Evolutionary conservation across 2,797 vertebrate species (phyloP), one percentile per base, ranked within the genome.

Genomic region (Peromyscus attwateri): DNA sequence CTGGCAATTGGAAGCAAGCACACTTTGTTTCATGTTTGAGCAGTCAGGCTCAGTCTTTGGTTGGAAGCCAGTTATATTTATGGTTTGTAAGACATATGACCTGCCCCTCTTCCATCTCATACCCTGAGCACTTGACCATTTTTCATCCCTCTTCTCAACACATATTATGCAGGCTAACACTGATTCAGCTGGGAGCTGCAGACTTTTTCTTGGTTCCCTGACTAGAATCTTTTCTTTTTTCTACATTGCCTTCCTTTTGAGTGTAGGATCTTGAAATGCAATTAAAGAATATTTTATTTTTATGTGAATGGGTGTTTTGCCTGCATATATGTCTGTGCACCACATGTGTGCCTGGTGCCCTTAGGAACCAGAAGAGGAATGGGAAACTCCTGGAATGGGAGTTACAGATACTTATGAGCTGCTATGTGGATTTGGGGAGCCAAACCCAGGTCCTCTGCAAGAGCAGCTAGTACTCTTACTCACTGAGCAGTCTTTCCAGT

Each of bases 31-130:
- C 52, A 0, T 83, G 46, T 83, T 95, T 90, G 57, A 57, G 40
- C 34, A 43, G 64, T 55, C 76, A 87, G 43, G 40, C 87, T 94
- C n/a, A 62, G 83, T 40, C 40, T n/a, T 62, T 96, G 95, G 46
- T 27, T 89, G 89, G 89, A 77, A 85, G 92, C 70, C 92, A 92
- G 83, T 19, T 85, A 16, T 95, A 91, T 96, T 95, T 96, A 90
- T 89, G 79, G 95, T 17, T 76, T 55, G 6, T 81, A 40, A 40
- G 87, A 77, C 62, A 49, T 73, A 79, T 27, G 31, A 87, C 75
- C 71, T 55, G 4, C 8, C 49, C 43, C 64, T 49, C 34, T 34
- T n/a, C 23, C 6, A 16, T 49, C 55, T 76, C 29, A 70, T 0
- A 25, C 87, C 34, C n/a, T 31, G 57, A 70, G 19, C 40, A 29